phyloP scores from a whole-genome alignment of 1,140 invertebrate genomes.

The Leptestheria dahalacensis region DNA sequence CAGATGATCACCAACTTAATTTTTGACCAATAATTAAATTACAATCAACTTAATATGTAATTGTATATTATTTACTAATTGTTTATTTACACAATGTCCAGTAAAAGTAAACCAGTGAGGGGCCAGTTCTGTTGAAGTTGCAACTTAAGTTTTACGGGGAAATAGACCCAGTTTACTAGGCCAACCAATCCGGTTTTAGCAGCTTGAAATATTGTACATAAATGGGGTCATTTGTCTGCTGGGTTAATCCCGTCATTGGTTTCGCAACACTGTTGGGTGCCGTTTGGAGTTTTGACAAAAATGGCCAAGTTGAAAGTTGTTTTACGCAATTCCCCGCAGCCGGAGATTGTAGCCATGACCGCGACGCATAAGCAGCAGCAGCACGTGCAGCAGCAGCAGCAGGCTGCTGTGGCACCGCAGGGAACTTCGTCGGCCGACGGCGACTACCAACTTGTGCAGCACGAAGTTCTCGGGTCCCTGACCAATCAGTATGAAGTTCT shows the following conservation, averaged over 20 bases:
- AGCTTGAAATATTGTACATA: no score
- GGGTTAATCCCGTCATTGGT: no score
- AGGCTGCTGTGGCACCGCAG: conserved; percentile 43
- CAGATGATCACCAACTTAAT: no score
- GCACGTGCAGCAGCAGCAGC: conserved; percentile 14
- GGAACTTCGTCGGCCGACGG: conserved; percentile 53
- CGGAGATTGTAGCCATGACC: conserved; percentile 38
- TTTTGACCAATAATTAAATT: neutral
- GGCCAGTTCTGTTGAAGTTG: no score
- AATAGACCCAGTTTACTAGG: no score
- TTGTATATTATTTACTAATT: neutral
- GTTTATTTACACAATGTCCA: neutral
- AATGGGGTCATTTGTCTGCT: no score
- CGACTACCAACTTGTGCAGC: conserved; percentile 94
- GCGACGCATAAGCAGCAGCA: conserved; percentile 44
- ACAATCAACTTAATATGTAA: conserved; percentile 3
- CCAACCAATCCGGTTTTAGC: no score
- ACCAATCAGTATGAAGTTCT: conserved; percentile 89
- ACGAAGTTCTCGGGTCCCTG: conserved; percentile 92
- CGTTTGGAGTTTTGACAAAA: conserved; percentile 8
- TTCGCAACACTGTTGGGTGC: no score
- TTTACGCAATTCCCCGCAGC: conserved; percentile 16
- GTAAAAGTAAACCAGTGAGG: neutral
- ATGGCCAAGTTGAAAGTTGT: conserved; percentile 18
- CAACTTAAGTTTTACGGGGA: no score